phyloP scores from a whole-genome alignment of 92 coral and sea anemone genomes.

The Epizoanthus ramosus region DNA sequence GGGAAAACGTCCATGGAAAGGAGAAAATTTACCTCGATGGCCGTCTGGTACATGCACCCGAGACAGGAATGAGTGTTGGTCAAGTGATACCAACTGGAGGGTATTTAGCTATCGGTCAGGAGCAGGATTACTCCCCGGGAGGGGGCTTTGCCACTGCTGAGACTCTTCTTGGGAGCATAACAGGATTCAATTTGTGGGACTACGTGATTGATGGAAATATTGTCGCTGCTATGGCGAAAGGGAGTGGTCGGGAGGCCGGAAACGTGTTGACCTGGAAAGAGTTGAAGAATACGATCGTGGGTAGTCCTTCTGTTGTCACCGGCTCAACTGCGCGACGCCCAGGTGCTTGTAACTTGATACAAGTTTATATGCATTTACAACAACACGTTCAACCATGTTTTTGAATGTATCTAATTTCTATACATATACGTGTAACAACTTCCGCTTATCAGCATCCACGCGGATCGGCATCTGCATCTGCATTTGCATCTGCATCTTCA shows the following conservation, averaged over 20 bases:
- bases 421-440: too few species aligned
- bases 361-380: too few species aligned
- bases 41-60: too few species aligned
- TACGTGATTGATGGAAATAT: constrained; percentile 2
- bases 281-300: not conserved
- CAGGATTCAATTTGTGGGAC: constrained; percentile 23
- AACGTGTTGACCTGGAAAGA: constrained; percentile 12
- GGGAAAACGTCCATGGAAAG: too few species aligned
- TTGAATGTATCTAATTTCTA: too few species aligned
- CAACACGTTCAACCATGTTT: too few species aligned
- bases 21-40: too few species aligned
- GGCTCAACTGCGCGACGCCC: not conserved
- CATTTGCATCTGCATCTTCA: too few species aligned
- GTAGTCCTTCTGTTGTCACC: not conserved
- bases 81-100: constrained; percentile 15
- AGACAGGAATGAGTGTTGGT: too few species aligned
- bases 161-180: constrained; percentile 1
- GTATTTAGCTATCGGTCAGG: constrained; percentile 28
- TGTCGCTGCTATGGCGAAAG: constrained; percentile 28
- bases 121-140: constrained; percentile 19
- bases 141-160: constrained; percentile 16
- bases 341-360: not conserved
- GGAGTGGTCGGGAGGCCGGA: constrained; percentile 8
- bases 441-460: too few species aligned
- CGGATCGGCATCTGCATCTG: too few species aligned